A percentile compares a stretch with the other conserved stretches of the same genome.
phyloP scores from a whole-genome alignment of 2,113 vertebrate genomes.

The Archilochus colubris region DNA sequence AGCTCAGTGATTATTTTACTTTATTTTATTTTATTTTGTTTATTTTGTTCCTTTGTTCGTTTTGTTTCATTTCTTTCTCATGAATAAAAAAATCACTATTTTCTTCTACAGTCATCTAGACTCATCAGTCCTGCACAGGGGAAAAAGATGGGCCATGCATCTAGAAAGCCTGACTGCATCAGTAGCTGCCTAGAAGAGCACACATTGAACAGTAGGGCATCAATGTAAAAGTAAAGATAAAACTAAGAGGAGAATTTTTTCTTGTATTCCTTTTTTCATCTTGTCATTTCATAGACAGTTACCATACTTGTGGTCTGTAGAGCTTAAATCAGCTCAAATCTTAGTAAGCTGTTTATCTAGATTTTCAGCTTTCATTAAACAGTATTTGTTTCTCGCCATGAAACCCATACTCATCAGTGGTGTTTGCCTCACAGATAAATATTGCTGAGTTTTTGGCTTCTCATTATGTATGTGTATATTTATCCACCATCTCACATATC shows the following conservation, averaged over 20 bases:
- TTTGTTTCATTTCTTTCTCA: background rate
- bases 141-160: background rate
- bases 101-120: background rate
- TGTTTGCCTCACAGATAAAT: background rate
- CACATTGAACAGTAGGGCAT: background rate
- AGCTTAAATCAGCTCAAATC: background rate
- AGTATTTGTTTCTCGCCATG: background rate
- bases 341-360: background rate
- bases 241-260: background rate
- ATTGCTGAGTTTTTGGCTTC: background rate
- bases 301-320: background rate
- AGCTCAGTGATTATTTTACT: background rate
- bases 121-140: background rate
- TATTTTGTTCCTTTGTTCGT: background rate
- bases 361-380: background rate
- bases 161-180: background rate
- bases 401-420: background rate
- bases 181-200: background rate
- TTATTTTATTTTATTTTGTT: no score
- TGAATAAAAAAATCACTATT: background rate
- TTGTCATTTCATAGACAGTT: background rate
- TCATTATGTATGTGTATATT: background rate
- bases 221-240: background rate
- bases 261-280: background rate
- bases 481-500: background rate